phyloP scores from a whole-genome alignment of 1,140 invertebrate species.

The Drosophila obscura region DNA sequence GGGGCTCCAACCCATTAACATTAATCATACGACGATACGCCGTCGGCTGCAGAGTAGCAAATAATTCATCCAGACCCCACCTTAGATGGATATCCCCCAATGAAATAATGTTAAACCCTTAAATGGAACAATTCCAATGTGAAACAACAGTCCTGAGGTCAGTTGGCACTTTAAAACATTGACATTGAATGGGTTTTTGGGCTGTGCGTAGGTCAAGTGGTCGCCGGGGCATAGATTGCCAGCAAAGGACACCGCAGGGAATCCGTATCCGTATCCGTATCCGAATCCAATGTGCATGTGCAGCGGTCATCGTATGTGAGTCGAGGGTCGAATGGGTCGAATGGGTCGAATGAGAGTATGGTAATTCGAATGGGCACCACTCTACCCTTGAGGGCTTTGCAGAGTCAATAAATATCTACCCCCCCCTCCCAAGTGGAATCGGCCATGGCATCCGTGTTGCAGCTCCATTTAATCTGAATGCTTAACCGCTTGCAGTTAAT shows the following conservation, averaged over 20 bases:
- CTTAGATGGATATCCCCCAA: constrained; percentile 3
- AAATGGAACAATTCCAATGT: constrained; percentile 17
- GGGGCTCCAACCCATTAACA: neutral
- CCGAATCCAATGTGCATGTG: neutral
- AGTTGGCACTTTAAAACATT: constrained; percentile 46
- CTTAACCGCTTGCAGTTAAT: constrained; percentile 54
- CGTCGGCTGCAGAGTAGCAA: too few species aligned
- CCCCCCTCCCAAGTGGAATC: too few species aligned
- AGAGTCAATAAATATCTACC: constrained; percentile 13
- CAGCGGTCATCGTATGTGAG: neutral
- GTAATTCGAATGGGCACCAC: constrained; percentile 9
- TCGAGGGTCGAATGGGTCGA: neutral
- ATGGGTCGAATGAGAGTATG: constrained; percentile 2
- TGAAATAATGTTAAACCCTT: constrained; percentile 16
- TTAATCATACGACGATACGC: constrained; percentile 1
- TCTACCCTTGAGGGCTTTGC: constrained; percentile 8
- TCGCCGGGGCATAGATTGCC: constrained; percentile 48
- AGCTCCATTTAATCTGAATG: constrained; percentile 38
- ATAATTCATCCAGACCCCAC: too few species aligned
- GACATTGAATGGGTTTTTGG: constrained; percentile 59
- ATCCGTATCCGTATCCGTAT: constrained; percentile 14
- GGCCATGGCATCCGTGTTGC: constrained; percentile 14
- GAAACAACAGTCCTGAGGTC: constrained; percentile 21
- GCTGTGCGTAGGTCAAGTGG: neutral
- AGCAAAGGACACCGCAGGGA: constrained; percentile 60